A percentile compares a stretch with the other conserved stretches of the same genome.
phyloP scores from a whole-genome alignment of 2,888 invertebrate genomes.

The Dryobota labecula region DNA sequence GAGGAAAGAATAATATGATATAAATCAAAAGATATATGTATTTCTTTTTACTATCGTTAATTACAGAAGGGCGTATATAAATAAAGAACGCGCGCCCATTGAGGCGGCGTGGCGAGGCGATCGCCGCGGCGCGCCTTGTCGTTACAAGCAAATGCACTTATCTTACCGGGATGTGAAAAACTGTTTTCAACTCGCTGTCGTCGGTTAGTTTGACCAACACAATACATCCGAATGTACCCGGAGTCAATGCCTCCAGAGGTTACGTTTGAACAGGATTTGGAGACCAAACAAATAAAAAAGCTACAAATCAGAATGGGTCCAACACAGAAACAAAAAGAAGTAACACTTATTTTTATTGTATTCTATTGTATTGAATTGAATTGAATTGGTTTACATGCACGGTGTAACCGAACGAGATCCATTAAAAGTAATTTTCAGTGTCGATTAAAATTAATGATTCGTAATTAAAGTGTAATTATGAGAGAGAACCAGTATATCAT shows the following conservation, averaged over 20 bases:
- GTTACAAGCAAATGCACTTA: constrained; percentile 91
- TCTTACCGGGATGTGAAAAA: constrained; percentile 89
- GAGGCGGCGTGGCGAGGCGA: constrained; percentile 83
- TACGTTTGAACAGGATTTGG: constrained; percentile 82
- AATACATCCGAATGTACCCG: constrained; percentile 76
- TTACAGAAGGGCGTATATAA: constrained; percentile 89
- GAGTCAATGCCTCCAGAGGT: constrained; percentile 85
- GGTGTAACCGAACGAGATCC: constrained; percentile 56
- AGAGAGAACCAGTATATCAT: constrained; percentile 73
- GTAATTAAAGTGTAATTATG: constrained; percentile 77
- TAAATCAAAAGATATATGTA: constrained; percentile 85
- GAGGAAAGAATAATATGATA: constrained; percentile 79
- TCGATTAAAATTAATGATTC: constrained; percentile 67
- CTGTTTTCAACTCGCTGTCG: constrained; percentile 85
- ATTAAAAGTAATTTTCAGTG: constrained; percentile 59
- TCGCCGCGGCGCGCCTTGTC: constrained; percentile 86
- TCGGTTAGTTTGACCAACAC: constrained; percentile 87
- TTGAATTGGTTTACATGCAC: constrained; percentile 67
- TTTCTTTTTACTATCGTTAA: constrained; percentile 88
- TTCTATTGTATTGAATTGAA: constrained; percentile 72
- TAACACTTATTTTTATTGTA: constrained; percentile 75
- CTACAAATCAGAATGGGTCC: constrained; percentile 77
- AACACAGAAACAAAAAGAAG: constrained; percentile 82
- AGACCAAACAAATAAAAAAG: constrained; percentile 80
- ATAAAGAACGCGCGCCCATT: constrained; percentile 87